These are phyloP conservation scores for Calliphora vomitoria DNA, from an alignment of 2,888 invertebrate genomes.

Conservation along the genomic window DNA sequence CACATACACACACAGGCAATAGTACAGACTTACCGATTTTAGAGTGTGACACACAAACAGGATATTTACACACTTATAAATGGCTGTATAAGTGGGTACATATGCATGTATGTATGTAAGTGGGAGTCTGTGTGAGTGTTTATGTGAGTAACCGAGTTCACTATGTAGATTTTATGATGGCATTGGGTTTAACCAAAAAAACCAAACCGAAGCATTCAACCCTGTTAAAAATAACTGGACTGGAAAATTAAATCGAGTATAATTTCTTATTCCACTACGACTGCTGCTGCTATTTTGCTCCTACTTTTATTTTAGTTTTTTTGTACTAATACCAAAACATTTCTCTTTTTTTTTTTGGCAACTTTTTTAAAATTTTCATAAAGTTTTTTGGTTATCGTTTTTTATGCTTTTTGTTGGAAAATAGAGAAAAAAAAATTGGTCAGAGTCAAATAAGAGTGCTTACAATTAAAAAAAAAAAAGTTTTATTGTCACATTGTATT, in stretches of 20 bases:
- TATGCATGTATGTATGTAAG: no score
- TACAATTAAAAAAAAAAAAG: no score
- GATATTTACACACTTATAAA: constrained; percentile 5
- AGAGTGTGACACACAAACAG: neutral
- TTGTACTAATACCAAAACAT: no score
- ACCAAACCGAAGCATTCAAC: constrained; percentile 60
- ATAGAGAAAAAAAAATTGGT: no score
- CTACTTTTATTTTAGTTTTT: neutral
- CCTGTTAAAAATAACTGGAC: constrained; percentile 78
- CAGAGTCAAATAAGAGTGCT: no score
- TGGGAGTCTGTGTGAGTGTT: neutral
- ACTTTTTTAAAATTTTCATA: no score
- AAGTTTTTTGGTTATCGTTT: no score
- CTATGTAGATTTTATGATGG: constrained; percentile 34
- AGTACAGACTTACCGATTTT: neutral
- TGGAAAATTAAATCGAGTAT: constrained; percentile 82
- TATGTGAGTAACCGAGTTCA: neutral
- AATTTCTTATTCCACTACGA: constrained; percentile 75
- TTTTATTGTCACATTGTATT: no score
- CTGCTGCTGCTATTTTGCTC: neutral
- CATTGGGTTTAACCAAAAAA: constrained; percentile 48
- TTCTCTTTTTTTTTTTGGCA: no score
- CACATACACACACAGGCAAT: no score
- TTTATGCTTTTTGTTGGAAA: no score
- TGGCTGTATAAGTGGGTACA: neutral